Evolutionary conservation across 2,797 vertebrate species (phyloP), one percentile per base, ranked within the genome.

Genomic region (Argentina silus): DNA sequence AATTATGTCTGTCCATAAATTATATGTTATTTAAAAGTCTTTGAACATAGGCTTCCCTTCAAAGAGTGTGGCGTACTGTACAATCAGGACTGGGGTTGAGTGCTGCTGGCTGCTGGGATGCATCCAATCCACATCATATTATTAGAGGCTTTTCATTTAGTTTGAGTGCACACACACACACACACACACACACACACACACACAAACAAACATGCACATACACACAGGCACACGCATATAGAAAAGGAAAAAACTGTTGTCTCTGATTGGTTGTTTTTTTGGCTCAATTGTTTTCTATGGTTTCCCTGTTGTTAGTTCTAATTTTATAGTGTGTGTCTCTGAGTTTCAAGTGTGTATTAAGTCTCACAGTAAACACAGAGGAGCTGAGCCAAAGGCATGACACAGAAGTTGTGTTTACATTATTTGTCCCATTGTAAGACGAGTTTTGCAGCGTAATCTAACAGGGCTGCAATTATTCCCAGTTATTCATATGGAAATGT

Each of bases 121-220:
- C 80, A 73, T 85, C 83, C 80, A 88, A 61, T 88, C 78, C 80
- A 75, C 77, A 88, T 78, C 5, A 1, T 74, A 68, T 81, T 75
- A 77, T 81, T 81, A 82, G 70, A 88, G 77, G 86, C 81, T 88
- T 89, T 86, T 91, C 82, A 91, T 91, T 88, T 88, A 57, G 78
- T 85, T 75, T 12, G 48, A 36, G 47, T 70, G 63, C n/a, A 70
- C 69, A 83, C 21, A 12, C 36, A 44, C 67, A 56, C 2, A 12
- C 5, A 4, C 55, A 59, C 55, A 27, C 55, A 65, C 67, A 73
- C 15, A 5, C 53, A 43, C 69, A 51, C 36, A 15, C 36, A 74
- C 79, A 79, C 50, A 23, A n/a, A 78, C 67, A 69, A 53, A 60
- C 66, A 64, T 60, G 67, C 62, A 63, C 70, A 57, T 57, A 77